Base-by-base conservation (phyloP, 2,113 vertebrate species). In the Coracopsis vasa region DNA sequence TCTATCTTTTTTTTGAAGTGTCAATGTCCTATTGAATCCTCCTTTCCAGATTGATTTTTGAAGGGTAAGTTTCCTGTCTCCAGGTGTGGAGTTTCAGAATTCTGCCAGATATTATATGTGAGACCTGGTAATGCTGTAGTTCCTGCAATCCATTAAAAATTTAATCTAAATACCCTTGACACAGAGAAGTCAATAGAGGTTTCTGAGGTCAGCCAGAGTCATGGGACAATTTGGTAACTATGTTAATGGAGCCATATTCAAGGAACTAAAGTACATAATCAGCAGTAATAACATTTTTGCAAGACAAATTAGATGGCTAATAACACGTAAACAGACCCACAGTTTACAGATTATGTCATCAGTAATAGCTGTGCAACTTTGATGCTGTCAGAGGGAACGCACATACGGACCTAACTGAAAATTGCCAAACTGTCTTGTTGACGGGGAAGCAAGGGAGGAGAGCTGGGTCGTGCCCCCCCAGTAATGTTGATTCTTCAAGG, bases 281-380 rank as follows among this genome's bases (percentile, higher is more conserved):
- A 81, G 12, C 25, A 71, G 44, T 65, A 95, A 82, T 82, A 87
- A 87, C 1, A 9, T 61, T 90, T 85, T 71, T 80, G 74, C 28
- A 53, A 85, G 53, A 86, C 70, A 90, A 91, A 95, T 95, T 73
- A 85, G 37, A 25, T 27, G 21, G 25, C 71, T 91, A 56, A 45
- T 69, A 77, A 86, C 54, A 58, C 19, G 37, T 65, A 54, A 86
- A 80, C 14, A 80, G 42, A 92, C 15, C 9, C 35, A 66, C 2
- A 4, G 50, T 39, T 86, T 92, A 94, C 72, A 47, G 33, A 71
- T 86, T 53, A 80, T 35, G 44, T 83, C 72, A 67, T 81, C 66
- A 75, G 44, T 51, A 92, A 74, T 25, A 70, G 39, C 48, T 35
- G 24, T 56, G 62, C 44, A 79, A 81, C 47, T 65, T 44, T 0